Percentiles rank a stretch among this genome's conserved stretches.
These are phyloP conservation scores for Notospermus geniculatus DNA, from an alignment of 1,140 invertebrate genomes.

Conservation along the genomic window DNA sequence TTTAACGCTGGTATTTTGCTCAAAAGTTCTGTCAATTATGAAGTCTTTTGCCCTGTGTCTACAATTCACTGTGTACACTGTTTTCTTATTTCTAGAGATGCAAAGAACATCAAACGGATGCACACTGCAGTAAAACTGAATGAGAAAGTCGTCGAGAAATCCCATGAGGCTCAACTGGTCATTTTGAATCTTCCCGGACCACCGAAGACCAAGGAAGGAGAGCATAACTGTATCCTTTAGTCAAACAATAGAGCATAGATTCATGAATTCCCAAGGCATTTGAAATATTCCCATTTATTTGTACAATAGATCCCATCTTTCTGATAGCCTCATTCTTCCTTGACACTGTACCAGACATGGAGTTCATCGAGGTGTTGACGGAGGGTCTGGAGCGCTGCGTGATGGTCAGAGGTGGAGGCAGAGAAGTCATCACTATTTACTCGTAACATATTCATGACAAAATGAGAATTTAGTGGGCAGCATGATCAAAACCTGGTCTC, in stretches of 20 bases:
- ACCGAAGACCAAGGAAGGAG: slow-evolving; percentile 79
- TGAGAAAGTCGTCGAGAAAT: slow-evolving; percentile 95
- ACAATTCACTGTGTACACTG: no score
- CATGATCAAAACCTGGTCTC: no score
- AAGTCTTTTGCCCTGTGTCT: no score
- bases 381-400: slow-evolving; percentile 94
- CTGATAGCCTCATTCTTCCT: slow-evolving; percentile 26
- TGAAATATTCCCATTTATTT: no score
- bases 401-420: slow-evolving; percentile 95
- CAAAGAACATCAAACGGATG: slow-evolving; percentile 95
- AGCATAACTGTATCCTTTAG: slow-evolving; percentile 82
- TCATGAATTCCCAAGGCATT: no score
- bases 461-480: no score
- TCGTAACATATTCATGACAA: no score
- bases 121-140: slow-evolving; percentile 98
- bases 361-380: slow-evolving; percentile 97
- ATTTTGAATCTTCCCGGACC: slow-evolving; percentile 97
- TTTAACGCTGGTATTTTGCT: no score
- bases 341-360: slow-evolving; percentile 79
- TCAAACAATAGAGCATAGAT: no score
- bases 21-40: no score
- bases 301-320: no score
- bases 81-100: slow-evolving; percentile 61
- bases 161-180: slow-evolving; percentile 93
- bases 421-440: slow-evolving; percentile 99